These are phyloP conservation scores for Diplazon laetatorius DNA, from an alignment of 2,888 invertebrate species.

Conservation along the genomic window DNA sequence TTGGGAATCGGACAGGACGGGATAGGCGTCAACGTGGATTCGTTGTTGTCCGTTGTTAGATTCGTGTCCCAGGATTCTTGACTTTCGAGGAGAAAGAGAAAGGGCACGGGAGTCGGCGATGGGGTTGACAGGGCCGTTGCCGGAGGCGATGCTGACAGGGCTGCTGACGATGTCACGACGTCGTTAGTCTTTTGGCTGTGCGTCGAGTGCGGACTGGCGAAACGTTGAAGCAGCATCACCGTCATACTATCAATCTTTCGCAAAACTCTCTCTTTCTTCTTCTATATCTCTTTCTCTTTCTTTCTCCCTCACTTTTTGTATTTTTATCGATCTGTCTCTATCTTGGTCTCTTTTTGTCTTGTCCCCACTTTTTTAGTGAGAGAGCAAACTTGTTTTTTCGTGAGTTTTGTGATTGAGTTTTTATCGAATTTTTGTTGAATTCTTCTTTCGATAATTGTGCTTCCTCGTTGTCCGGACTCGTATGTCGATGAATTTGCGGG, in stretches of 20 bases:
- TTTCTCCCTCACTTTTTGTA: constrained; percentile 21
- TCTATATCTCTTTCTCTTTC: constrained; percentile 1
- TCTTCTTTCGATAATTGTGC: too few species aligned
- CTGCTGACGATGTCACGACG: constrained; percentile 64
- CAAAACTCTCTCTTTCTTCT: constrained; percentile 31
- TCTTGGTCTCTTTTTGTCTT: too few species aligned
- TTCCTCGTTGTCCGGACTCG: background rate
- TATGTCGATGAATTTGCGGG: background rate
- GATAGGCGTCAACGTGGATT: constrained; percentile 27
- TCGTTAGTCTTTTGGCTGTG: constrained; percentile 78
- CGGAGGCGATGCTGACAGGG: constrained; percentile 43
- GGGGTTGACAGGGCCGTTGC: constrained; percentile 60
- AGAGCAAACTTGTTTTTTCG: too few species aligned
- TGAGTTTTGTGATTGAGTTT: too few species aligned
- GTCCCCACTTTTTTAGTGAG: too few species aligned
- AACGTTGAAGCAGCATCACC: constrained; percentile 83
- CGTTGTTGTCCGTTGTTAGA: constrained; percentile 33
- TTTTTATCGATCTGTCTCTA: too few species aligned
- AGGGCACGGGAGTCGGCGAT: constrained; percentile 71
- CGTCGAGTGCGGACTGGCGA: constrained; percentile 81
- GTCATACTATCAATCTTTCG: constrained; percentile 80
- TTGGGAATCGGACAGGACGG: constrained; percentile 30
- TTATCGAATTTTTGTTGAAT: too few species aligned
- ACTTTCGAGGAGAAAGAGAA: constrained; percentile 77
- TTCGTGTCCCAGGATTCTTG: constrained; percentile 68